Percentiles rank a stretch among this genome's conserved stretches.
phyloP scores from a whole-genome alignment of 1,140 invertebrate genomes.

The Lordiphosa clarofinis region DNA sequence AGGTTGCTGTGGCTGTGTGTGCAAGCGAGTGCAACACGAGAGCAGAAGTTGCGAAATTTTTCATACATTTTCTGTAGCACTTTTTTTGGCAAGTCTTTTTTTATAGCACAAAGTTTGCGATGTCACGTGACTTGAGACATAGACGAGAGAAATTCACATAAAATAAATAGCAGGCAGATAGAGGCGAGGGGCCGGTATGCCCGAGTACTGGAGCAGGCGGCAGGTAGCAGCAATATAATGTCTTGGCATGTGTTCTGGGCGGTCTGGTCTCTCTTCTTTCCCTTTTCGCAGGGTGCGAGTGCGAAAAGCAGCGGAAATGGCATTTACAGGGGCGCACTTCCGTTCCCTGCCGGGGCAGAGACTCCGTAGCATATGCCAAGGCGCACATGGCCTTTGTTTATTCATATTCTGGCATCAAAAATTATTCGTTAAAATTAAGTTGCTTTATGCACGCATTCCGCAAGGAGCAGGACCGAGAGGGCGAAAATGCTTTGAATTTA shows the following conservation, averaged over 20 bases:
- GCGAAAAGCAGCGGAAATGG: conserved; percentile 48
- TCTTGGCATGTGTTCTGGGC: conserved; percentile 13
- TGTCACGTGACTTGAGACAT: conserved; percentile 57
- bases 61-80: conserved; percentile 19
- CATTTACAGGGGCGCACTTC: conserved; percentile 41
- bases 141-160: conserved; percentile 53
- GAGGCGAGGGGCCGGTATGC: background rate
- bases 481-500: conserved; percentile 75
- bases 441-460: conserved; percentile 49
- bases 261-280: background rate
- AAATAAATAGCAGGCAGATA: conserved; percentile 42
- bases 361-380: conserved; percentile 39
- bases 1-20: conserved; percentile 8
- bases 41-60: conserved; percentile 37
- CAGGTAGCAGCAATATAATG: conserved; percentile 28
- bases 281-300: background rate
- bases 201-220: conserved; percentile 19
- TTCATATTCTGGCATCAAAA: conserved; percentile 75
- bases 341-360: background rate
- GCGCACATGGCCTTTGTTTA: conserved; percentile 59
- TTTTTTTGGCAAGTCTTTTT: conserved; percentile 47
- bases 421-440: conserved; percentile 73
- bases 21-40: conserved; percentile 19
- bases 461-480: conserved; percentile 40
- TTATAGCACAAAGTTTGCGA: conserved; percentile 43